Evolutionary conservation across 2,797 vertebrate genomes (phyloP).

Genomic region (Leucoraja ocellata): DNA sequence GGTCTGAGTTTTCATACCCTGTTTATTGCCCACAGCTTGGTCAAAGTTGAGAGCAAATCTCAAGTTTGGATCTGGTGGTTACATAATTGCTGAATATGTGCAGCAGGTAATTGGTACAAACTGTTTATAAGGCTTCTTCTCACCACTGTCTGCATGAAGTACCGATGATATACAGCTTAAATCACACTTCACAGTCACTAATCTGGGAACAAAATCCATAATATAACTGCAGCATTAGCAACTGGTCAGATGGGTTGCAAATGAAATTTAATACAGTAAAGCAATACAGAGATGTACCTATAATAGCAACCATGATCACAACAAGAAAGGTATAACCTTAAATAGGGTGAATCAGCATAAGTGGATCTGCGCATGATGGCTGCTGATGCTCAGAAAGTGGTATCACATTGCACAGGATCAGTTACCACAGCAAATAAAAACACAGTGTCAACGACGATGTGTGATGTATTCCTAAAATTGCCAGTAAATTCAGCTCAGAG

Average conservation of each 20-base stretch:
- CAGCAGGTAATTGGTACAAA: neutral
- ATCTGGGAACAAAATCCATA: neutral
- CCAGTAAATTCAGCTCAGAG: neutral
- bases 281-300: neutral
- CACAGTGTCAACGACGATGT: neutral
- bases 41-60: too few species aligned
- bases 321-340: neutral
- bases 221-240: neutral
- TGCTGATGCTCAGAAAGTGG: neutral
- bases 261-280: slow-evolving; percentile 29
- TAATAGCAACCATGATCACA: neutral
- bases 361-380: neutral
- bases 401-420: neutral
- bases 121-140: neutral
- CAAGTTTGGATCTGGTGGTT: too few species aligned
- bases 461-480: neutral
- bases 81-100: too few species aligned
- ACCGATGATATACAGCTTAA: neutral
- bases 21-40: too few species aligned
- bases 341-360: neutral
- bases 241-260: neutral
- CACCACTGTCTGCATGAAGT: neutral
- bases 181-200: neutral
- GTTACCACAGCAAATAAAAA: neutral
- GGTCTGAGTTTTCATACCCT: too few species aligned